Evolutionary conservation across 2,797 vertebrate genomes (phyloP).

Genomic region (Acipenser ruthenus): DNA sequence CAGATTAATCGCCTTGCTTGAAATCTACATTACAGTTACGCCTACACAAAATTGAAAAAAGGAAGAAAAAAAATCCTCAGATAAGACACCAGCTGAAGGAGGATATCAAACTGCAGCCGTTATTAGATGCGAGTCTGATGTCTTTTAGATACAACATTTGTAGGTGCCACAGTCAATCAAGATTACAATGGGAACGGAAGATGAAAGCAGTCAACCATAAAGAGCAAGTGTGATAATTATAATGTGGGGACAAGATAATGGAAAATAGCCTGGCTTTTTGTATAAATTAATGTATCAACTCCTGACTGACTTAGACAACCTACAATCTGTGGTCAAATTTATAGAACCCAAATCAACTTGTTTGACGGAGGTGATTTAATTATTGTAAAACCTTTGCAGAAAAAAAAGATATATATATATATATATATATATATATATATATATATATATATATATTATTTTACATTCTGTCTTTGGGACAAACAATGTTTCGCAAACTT

Average conservation of each 20-base stretch:
- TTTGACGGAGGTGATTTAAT: conserved; percentile 25
- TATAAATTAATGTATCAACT: conserved; percentile 69
- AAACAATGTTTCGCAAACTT: neutral
- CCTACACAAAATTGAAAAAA: conserved; percentile 41
- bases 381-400: conserved; percentile 3
- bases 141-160: conserved; percentile 72
- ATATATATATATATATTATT: neutral
- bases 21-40: conserved; percentile 46
- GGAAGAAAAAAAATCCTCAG: conserved; percentile 29
- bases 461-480: conserved; percentile 4
- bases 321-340: conserved; percentile 66
- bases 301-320: conserved; percentile 60
- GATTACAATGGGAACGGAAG: conserved; percentile 72
- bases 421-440: neutral
- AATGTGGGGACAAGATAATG: conserved; percentile 79
- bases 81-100: conserved; percentile 41
- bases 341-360: conserved; percentile 59
- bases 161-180: conserved; percentile 79
- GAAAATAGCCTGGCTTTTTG: conserved; percentile 64
- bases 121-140: conserved; percentile 71
- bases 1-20: conserved; percentile 37
- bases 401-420: neutral
- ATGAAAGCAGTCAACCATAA: conserved; percentile 75
- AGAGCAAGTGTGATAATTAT: conserved; percentile 74
- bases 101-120: conserved; percentile 62